Evolutionary conservation across 1,140 invertebrate genomes (phyloP), one percentile per base, ranked within the genome.

Genomic region (Lordiphosa stackelbergi): DNA sequence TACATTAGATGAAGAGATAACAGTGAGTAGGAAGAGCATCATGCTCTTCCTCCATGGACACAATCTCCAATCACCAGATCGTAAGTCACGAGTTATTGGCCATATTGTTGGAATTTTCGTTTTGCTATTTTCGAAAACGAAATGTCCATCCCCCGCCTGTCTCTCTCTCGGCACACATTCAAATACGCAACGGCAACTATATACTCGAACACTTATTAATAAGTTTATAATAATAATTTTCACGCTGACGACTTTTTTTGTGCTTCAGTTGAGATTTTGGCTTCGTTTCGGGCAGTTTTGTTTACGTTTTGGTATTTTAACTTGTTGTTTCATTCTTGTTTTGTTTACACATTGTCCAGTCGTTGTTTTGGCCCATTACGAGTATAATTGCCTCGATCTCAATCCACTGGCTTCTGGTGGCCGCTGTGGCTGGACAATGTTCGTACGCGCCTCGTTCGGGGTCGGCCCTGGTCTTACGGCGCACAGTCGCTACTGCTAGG

Each of bases 151-250:
- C 40, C 34, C 34, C 16, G 19, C 52, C 53, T 24, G 9, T 9
- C 1, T 7, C 52, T 36, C n/a, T 35, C 22, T 11, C 46, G 28
- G 48, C 48, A 41, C 38, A 36, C 19, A 31, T 16, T 6, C 13
- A 13, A 42, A 58, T 47, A 53, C 60, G 31, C 56, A 35, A 37
- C 48, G 12, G 47, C 52, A 37, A 48, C 60, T 64, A 36, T 69
- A 49, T 63, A 75, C 43, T 46, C 28, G 54, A 37, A 73, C 65
- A 78, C 74, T 78, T 78, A 78, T 78, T 78, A 79, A 79, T 78
- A 78, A 74, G 74, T 78, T 62, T 73, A 69, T 69, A 65, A 69
- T 69, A 73, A 70, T 79, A 55, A 74, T 73, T 73, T 57, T 51
- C 54, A 31, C 42, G 53, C 34, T 35, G 41, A 31, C 10, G 37